Evolutionary conservation across 2,888 invertebrate species (phyloP).

Genomic region (Himalopsyche kuldschensis): DNA sequence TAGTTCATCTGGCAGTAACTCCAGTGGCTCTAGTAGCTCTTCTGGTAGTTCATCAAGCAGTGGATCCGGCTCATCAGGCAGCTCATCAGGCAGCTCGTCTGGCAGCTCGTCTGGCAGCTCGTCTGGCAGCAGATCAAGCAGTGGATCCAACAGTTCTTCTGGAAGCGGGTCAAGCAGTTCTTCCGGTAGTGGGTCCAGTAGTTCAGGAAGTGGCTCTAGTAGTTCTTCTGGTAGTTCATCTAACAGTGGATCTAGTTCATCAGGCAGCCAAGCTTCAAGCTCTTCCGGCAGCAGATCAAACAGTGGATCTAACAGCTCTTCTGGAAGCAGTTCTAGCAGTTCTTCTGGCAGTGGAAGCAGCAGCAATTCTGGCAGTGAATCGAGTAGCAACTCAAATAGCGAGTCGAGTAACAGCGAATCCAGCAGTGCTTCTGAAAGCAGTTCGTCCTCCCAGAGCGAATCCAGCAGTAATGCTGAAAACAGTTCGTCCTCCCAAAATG

Average conservation of each 20-base stretch:
- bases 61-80: not conserved
- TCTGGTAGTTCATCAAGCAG: not conserved
- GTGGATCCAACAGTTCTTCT: not conserved
- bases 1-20: not conserved
- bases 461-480: not conserved
- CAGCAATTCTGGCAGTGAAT: not conserved
- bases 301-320: not conserved
- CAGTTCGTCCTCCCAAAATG: not conserved
- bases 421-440: not conserved
- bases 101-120: not conserved
- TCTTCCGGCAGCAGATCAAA: not conserved
- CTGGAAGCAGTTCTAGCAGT: not conserved
- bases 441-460: not conserved
- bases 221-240: not conserved
- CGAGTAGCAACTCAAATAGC: not conserved
- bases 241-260: not conserved
- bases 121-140: no score
- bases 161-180: not conserved
- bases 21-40: not conserved
- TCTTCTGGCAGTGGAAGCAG: not conserved
- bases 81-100: not conserved
- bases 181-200: not conserved
- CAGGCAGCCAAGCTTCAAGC: not conserved
- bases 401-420: not conserved
- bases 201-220: not conserved